phyloP scores from a whole-genome alignment of 64 coral and sea anemone species.

The Montipora foliosa region DNA sequence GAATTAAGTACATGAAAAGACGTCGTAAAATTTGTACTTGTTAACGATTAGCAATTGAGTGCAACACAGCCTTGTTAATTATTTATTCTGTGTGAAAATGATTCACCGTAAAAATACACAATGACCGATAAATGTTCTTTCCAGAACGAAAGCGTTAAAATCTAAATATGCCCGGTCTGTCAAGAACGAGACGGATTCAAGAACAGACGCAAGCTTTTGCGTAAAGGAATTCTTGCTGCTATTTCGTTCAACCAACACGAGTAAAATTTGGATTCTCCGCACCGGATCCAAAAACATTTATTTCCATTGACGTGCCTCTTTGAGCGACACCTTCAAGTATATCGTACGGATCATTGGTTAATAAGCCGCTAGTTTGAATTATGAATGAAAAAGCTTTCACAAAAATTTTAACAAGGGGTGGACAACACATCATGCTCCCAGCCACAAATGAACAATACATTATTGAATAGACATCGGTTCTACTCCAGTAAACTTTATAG shows the following conservation, averaged over 20 bases:
- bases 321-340: neutral
- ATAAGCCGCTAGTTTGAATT: neutral
- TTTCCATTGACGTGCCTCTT: neutral
- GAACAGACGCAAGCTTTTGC: neutral
- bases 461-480: conserved; percentile 29
- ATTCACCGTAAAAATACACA: neutral
- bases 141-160: neutral
- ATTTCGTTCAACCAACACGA: neutral
- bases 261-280: neutral
- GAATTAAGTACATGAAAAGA: too few species aligned
- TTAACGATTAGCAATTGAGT: neutral
- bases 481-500: conserved; percentile 39
- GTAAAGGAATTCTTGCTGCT: neutral
- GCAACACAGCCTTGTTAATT: neutral
- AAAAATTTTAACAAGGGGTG: neutral
- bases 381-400: conserved; percentile 18
- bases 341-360: neutral
- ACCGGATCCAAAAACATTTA: neutral
- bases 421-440: neutral
- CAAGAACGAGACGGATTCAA: neutral
- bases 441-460: conserved; percentile 32
- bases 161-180: neutral
- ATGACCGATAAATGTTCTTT: neutral
- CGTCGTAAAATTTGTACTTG: neutral
- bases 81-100: neutral